Evolutionary conservation across 2,113 vertebrate species (phyloP).

Genomic region (Theropithecus gelada): DNA sequence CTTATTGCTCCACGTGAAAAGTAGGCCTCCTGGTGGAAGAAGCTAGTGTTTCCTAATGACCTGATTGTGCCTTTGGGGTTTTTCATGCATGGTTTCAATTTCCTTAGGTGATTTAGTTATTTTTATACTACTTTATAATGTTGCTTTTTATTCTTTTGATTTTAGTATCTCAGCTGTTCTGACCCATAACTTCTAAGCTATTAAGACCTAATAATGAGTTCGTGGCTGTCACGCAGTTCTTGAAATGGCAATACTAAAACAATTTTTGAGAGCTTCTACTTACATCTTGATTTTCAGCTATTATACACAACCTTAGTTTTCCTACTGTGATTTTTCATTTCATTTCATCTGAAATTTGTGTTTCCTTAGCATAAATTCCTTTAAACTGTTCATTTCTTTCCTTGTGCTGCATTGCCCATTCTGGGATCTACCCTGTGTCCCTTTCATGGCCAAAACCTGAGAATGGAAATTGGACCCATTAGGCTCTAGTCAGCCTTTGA

Average conservation of each 20-base stretch:
- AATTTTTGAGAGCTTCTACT: conserved; percentile 37
- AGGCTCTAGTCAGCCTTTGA: conserved; percentile 42
- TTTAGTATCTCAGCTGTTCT: conserved; percentile 38
- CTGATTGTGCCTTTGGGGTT: conserved; percentile 62
- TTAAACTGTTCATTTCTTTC: conserved; percentile 47
- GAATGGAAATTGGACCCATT: conserved; percentile 4
- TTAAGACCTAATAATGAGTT: conserved; percentile 55
- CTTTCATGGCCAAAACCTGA: conserved; percentile 42
- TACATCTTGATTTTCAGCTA: conserved; percentile 46
- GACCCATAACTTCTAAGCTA: conserved; percentile 39
- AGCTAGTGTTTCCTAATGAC: conserved; percentile 66
- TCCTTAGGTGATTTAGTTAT: conserved; percentile 61
- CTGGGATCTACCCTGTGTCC: neutral
- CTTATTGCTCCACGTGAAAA: conserved; percentile 59
- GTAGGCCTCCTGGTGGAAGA: conserved; percentile 58
- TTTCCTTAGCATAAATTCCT: neutral
- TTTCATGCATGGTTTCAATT: conserved; percentile 49
- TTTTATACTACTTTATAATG: conserved; percentile 48
- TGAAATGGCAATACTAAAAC: conserved; percentile 34
- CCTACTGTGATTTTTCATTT: conserved; percentile 19
- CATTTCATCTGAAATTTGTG: conserved; percentile 41
- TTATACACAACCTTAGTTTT: conserved; percentile 6
- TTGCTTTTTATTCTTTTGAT: conserved; percentile 57
- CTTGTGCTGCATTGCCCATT: conserved; percentile 14
- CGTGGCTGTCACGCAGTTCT: conserved; percentile 27